phyloP scores from a whole-genome alignment of 2,888 invertebrate species.

The Monopis laevigella region DNA sequence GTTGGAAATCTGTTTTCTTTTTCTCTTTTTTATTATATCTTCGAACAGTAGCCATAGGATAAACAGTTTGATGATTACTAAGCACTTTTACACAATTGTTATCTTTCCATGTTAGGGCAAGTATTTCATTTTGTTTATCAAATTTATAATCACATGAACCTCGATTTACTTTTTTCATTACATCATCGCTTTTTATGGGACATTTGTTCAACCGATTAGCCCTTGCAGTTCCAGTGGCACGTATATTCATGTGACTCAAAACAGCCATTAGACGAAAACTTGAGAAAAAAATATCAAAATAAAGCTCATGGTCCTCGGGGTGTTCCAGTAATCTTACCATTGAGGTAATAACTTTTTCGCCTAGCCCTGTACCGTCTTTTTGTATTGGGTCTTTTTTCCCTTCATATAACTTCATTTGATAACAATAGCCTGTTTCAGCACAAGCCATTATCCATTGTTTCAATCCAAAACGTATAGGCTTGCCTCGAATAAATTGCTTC shows the following conservation, averaged over 20 bases:
- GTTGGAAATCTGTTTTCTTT: too few relatives aligned
- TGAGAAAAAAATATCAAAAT: constrained; percentile 1
- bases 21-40: too few relatives aligned
- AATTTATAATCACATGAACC: background rate
- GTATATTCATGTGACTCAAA: background rate
- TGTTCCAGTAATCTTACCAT: background rate
- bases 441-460: constrained; percentile 6
- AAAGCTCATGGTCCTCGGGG: background rate
- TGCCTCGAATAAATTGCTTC: constrained; percentile 9
- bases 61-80: too few relatives aligned
- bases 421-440: background rate
- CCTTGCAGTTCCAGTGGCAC: background rate
- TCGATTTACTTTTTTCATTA: background rate
- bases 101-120: background rate
- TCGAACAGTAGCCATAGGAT: too few relatives aligned
- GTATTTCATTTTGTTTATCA: background rate
- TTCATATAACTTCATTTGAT: background rate
- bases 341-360: background rate
- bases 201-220: background rate
- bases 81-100: too few relatives aligned
- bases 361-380: too few relatives aligned
- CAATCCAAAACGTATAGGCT: constrained; percentile 3
- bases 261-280: background rate
- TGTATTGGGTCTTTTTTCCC: background rate
- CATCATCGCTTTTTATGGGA: background rate